Evolutionary conservation across 2,113 vertebrate species (phyloP), one percentile per base, ranked within the genome.

Genomic region (Indri indri): DNA sequence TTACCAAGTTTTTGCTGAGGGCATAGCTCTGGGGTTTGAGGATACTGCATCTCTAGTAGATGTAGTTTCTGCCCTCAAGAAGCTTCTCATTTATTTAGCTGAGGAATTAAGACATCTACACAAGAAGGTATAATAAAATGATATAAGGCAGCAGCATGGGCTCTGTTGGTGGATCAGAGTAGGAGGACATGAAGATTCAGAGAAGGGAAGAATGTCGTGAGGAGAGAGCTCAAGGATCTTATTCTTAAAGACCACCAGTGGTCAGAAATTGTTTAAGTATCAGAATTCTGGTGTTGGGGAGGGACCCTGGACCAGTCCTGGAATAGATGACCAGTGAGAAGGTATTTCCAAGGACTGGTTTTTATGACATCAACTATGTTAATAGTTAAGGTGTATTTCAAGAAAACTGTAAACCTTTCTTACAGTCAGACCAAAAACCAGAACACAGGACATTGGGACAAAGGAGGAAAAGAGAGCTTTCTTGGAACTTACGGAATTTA

Each of bases 401-500:
- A 74, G 79, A 90, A 50, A 74, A 94, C 25, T 80, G 27, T 0
- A 88, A 32, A 40, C 4, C 0, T 91, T 73, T 20, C 5, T 52
- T 71, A 59, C 11, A 59, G 1, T 34, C 32, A 59, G 25, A 88
- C 52, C 27, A 54, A 30, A 54, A 77, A 85, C 47, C 27, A 92
- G 37, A 37, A 77, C 32, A 61, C 1, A 34, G 45, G 63, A n/a
- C 10, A 77, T 34, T 63, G 17, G 16, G n/a, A 9, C 25, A 11
- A 87, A 84, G 8, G 68, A 84, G n/a, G 27, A 77, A 68, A 47
- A 47, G 6, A 47, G 23, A 66, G 4, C 6, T 83, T 88, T 88
- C 22, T 57, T 50, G 5, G 40, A 77, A 27, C 16, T 54, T 85
- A 50, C 20, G 20, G 52, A 81, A 93, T 92, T 96, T 88, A 76